Percentiles rank a stretch among this genome's conserved stretches.
Evolutionary conservation across 1,140 invertebrate species (phyloP).

Genomic region (Vanessa atalanta): DNA sequence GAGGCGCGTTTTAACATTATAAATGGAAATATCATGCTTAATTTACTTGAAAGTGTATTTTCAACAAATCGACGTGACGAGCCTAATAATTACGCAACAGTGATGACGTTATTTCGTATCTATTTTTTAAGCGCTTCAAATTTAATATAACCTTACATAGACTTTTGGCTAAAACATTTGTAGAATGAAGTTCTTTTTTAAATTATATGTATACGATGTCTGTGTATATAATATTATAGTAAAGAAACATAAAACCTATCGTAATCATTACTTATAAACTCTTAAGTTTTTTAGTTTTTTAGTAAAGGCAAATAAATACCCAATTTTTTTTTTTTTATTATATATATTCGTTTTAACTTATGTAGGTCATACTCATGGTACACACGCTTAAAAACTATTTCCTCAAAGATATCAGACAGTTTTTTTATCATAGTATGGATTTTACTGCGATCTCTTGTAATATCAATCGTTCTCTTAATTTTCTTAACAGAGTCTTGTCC

Average conservation of each 20-base stretch:
- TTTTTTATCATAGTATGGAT: too few relatives aligned
- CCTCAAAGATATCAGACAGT: too few relatives aligned
- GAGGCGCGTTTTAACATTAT: background rate
- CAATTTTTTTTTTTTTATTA: too few relatives aligned
- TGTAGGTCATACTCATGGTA: background rate
- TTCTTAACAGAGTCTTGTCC: slow-evolving; percentile 17
- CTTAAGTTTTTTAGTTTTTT: too few relatives aligned
- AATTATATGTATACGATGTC: too few relatives aligned
- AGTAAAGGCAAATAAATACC: background rate
- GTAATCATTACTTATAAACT: too few relatives aligned
- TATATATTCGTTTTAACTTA: background rate
- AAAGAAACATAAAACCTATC: too few relatives aligned
- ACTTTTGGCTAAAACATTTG: slow-evolving; percentile 42
- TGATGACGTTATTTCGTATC: slow-evolving; percentile 50
- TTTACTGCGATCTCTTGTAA: too few relatives aligned
- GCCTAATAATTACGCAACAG: slow-evolving; percentile 60
- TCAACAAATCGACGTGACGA: slow-evolving; percentile 43
- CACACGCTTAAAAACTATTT: too few relatives aligned
- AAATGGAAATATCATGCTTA: background rate
- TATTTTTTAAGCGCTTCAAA: slow-evolving; percentile 52
- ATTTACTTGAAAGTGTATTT: background rate
- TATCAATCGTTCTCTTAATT: slow-evolving; percentile 5
- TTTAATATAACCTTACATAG: slow-evolving; percentile 40
- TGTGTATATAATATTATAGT: too few relatives aligned
- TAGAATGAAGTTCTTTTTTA: background rate